These are phyloP conservation scores for Champsocephalus gunnari DNA, from an alignment of 2,797 vertebrate species.

Conservation along the genomic window DNA sequence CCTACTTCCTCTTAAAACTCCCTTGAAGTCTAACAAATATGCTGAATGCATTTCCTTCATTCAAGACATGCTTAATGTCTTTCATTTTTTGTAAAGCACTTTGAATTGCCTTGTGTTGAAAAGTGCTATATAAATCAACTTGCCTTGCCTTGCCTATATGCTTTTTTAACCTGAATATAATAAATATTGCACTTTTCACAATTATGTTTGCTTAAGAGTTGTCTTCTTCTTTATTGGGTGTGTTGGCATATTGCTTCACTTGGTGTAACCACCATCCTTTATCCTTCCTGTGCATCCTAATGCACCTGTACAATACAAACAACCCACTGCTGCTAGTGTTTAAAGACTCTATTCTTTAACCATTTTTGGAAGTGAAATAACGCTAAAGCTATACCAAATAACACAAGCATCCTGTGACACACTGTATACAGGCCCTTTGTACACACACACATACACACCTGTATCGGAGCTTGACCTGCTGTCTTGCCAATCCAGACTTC, in stretches of 20 bases:
- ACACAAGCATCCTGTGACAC: neutral
- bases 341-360: neutral
- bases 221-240: neutral
- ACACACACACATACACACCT: slow-evolving; percentile 64
- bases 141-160: neutral
- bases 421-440: neutral
- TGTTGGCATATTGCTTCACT: neutral
- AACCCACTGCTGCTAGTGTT: neutral
- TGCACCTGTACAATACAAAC: neutral
- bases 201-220: neutral
- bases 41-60: neutral
- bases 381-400: neutral
- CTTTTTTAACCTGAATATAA: neutral
- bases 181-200: neutral
- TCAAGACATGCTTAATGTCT: too few relatives aligned
- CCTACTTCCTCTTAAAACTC: too few relatives aligned
- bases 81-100: too few relatives aligned
- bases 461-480: slow-evolving; percentile 61
- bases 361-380: neutral
- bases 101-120: too few relatives aligned
- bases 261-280: neutral
- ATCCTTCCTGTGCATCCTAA: too few relatives aligned
- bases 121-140: too few relatives aligned
- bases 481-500: slow-evolving; percentile 73
- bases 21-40: slow-evolving; percentile 1